Percentiles rank a stretch among this genome's conserved stretches.
phyloP scores from a whole-genome alignment of 2,888 invertebrate species.

The Trypoxylon attenuatum region DNA sequence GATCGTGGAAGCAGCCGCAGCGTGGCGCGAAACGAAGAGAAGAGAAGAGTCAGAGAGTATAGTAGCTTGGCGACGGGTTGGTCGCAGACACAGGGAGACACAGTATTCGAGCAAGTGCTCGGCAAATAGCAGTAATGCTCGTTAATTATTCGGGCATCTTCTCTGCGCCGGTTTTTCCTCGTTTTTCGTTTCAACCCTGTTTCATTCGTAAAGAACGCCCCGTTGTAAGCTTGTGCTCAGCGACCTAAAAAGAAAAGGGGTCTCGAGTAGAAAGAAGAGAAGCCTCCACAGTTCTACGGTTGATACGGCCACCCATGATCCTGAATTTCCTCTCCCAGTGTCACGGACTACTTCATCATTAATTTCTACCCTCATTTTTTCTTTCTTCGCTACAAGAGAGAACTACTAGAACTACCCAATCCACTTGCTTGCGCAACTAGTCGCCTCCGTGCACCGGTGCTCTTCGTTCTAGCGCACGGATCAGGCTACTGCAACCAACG shows the following conservation, averaged over 20 bases:
- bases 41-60: too few relatives aligned
- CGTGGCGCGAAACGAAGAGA: too few relatives aligned
- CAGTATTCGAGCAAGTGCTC: background rate
- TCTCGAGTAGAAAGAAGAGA: background rate
- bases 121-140: background rate
- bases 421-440: too few relatives aligned
- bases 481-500: background rate
- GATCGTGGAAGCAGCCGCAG: too few relatives aligned
- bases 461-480: background rate
- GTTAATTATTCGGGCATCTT: background rate
- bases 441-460: too few relatives aligned
- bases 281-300: background rate
- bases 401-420: too few relatives aligned
- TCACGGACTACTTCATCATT: background rate
- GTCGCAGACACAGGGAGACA: background rate
- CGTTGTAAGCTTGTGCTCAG: constrained; percentile 21
- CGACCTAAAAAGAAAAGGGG: constrained; percentile 5
- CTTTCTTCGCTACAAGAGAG: too few relatives aligned
- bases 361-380: background rate
- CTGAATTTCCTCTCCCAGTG: background rate
- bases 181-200: background rate
- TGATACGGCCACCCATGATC: background rate
- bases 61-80: background rate
- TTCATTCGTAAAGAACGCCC: background rate
- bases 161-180: background rate